phyloP scores from a whole-genome alignment of 1,140 invertebrate species.

The Eubasilissa regina region DNA sequence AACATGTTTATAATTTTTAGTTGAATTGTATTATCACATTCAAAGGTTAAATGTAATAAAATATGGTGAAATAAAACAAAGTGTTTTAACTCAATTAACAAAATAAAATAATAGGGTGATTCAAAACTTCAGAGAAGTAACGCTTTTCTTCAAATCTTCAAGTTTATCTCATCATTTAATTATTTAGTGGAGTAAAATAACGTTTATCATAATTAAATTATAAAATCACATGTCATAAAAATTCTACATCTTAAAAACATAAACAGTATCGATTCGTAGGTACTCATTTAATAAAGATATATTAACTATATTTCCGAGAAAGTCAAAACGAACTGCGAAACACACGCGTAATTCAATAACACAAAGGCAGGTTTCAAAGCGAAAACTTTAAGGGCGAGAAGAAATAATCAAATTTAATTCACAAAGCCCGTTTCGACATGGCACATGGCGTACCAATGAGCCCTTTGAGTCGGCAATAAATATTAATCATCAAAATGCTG shows the following conservation, averaged over 20 bases:
- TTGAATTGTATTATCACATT: no score
- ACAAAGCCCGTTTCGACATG: slow-evolving; percentile 7
- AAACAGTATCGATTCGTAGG: background rate
- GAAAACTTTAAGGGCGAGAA: background rate
- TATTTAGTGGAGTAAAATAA: background rate
- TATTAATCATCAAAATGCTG: background rate
- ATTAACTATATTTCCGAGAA: background rate
- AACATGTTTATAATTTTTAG: no score
- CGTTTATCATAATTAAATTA: background rate
- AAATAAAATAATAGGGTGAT: no score
- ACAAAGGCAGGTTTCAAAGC: slow-evolving; percentile 1
- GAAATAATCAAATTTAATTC: slow-evolving; percentile 8
- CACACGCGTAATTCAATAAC: background rate
- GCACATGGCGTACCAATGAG: background rate
- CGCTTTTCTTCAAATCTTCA: no score
- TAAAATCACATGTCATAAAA: background rate
- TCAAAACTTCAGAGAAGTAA: no score
- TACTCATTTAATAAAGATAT: background rate
- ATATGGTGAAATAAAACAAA: no score
- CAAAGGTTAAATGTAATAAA: no score
- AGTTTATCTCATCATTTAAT: background rate
- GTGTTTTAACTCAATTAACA: no score
- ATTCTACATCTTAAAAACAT: background rate
- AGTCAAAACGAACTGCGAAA: background rate
- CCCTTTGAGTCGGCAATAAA: slow-evolving; percentile 11